Conservation (phyloP, 2,888 invertebrate genomes). For the Cepaea hortensis region DNA sequence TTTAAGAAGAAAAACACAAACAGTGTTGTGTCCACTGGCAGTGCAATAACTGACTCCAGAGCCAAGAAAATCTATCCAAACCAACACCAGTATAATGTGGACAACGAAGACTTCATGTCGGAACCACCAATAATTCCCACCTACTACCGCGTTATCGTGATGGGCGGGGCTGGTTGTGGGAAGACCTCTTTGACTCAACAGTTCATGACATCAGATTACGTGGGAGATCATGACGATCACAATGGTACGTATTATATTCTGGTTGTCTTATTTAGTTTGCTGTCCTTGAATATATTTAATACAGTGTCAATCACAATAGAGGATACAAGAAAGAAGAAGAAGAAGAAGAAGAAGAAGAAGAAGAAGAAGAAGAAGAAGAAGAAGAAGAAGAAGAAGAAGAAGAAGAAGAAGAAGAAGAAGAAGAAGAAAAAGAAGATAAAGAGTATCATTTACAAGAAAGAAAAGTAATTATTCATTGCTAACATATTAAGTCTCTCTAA, state of each 20-base stretch:
- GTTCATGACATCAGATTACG: constrained; percentile 84
- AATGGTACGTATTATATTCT: constrained; percentile 33
- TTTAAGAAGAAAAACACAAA: constrained; percentile 90
- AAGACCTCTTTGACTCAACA: constrained; percentile 84
- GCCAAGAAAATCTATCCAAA: constrained; percentile 6
- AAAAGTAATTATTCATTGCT: too few relatives aligned
- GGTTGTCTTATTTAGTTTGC: neutral
- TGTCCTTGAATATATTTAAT: neutral
- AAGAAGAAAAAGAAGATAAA: neutral
- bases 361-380: neutral
- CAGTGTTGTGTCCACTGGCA: constrained; percentile 84
- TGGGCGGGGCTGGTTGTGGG: constrained; percentile 83
- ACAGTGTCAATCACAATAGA: neutral
- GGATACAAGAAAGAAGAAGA: neutral
- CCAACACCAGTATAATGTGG: constrained; percentile 37
- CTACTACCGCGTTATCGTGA: constrained; percentile 81
- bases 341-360: neutral
- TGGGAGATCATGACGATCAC: constrained; percentile 75
- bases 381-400: neutral
- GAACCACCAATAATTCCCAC: constrained; percentile 50
- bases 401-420: neutral
- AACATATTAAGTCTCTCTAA: too few relatives aligned
- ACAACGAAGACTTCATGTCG: constrained; percentile 51
- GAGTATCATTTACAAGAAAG: neutral
- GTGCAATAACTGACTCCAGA: constrained; percentile 76